Percentiles rank a stretch among this genome's conserved stretches.
phyloP scores from a whole-genome alignment of 2,797 vertebrate genomes.

The Triplophysa yarkandensis region DNA sequence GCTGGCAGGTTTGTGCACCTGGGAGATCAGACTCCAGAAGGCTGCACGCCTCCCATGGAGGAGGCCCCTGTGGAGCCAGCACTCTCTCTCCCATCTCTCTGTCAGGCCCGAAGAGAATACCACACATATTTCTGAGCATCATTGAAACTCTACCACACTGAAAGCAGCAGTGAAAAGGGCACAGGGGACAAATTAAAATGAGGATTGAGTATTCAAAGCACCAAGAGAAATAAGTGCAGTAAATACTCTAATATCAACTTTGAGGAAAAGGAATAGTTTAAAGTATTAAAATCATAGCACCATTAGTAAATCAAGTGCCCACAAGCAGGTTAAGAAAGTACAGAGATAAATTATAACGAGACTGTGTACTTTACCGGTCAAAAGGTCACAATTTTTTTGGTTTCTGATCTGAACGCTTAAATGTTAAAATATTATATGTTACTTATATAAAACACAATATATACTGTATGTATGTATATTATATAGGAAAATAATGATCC shows the following conservation, averaged over 20 bases:
- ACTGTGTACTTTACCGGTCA: not conserved
- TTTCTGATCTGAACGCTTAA: not conserved
- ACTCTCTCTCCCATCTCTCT: slow-evolving; percentile 21
- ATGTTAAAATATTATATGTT: too few relatives aligned
- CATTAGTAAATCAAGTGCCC: not conserved
- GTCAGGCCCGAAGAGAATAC: slow-evolving; percentile 37
- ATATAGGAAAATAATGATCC: too few relatives aligned
- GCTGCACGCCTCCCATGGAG: slow-evolving; percentile 35
- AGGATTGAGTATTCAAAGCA: slow-evolving; percentile 3
- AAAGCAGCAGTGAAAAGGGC: slow-evolving; percentile 28
- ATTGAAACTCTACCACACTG: slow-evolving; percentile 15
- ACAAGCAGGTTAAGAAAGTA: not conserved
- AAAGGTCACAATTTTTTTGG: not conserved
- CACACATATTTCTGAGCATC: not conserved
- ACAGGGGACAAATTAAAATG: slow-evolving; percentile 28
- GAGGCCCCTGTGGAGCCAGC: slow-evolving; percentile 37
- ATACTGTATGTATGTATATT: too few relatives aligned
- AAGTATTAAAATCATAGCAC: not conserved
- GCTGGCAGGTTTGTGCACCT: slow-evolving; percentile 26
- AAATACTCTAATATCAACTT: slow-evolving; percentile 1
- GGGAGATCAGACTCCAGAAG: slow-evolving; percentile 49
- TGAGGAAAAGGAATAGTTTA: not conserved
- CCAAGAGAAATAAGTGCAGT: slow-evolving; percentile 13
- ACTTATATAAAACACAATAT: not conserved
- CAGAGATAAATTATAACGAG: too few relatives aligned